These are phyloP conservation scores for Anguilla anguilla DNA, from an alignment of 2,797 vertebrate genomes.

Conservation along the genomic window DNA sequence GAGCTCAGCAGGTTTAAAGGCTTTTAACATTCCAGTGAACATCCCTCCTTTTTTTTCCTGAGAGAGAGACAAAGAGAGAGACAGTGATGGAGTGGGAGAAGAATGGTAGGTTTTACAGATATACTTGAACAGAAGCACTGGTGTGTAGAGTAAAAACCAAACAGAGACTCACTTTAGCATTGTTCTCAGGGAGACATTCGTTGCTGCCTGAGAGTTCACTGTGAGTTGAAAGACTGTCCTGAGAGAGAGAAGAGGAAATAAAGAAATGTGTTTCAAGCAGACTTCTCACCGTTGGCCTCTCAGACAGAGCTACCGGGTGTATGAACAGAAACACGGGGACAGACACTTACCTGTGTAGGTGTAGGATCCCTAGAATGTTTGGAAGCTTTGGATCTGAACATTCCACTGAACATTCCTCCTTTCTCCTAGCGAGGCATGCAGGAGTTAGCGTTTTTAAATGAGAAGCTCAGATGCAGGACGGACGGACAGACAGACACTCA, in stretches of 20 bases:
- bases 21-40: conserved; percentile 44
- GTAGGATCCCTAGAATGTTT: conserved; percentile 48
- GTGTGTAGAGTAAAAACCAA: neutral
- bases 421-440: conserved; percentile 57
- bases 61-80: neutral
- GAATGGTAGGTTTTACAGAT: no score
- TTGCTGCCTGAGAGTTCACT: conserved; percentile 42
- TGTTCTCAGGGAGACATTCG: conserved; percentile 42
- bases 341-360: conserved; percentile 51
- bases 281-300: neutral
- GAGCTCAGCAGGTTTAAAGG: conserved; percentile 48
- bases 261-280: neutral
- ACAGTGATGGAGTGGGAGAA: no score
- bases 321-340: neutral
- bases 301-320: neutral
- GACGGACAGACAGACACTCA: neutral
- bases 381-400: conserved; percentile 54
- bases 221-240: neutral
- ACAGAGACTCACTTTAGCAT: conserved; percentile 47
- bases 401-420: conserved; percentile 51
- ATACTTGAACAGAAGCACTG: neutral
- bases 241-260: neutral
- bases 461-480: neutral
- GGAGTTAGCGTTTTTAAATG: conserved; percentile 27
- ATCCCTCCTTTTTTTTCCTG: neutral